These are phyloP conservation scores for Drosophila nasuta DNA, from an alignment of 1,140 invertebrate species.

Conservation along the genomic window DNA sequence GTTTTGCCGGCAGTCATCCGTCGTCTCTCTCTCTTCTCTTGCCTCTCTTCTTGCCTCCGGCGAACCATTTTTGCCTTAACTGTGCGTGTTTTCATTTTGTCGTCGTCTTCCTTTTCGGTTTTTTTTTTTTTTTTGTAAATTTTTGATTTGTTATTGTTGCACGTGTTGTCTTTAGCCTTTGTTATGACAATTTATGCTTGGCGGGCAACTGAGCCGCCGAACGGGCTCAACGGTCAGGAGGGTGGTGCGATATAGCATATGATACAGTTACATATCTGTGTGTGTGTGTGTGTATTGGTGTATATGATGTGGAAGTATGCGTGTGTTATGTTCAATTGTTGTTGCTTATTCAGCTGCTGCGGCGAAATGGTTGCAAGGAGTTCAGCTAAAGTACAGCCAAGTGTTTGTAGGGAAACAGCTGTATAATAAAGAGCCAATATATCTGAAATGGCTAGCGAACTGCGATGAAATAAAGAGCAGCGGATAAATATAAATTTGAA, in stretches of 20 bases:
- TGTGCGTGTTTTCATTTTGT: slow-evolving; percentile 51
- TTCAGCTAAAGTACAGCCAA: background rate
- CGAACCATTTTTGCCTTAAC: slow-evolving; percentile 36
- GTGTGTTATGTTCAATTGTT: background rate
- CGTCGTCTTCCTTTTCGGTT: slow-evolving; percentile 14
- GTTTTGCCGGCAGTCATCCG: slow-evolving; percentile 42
- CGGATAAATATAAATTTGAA: background rate
- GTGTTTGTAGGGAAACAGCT: background rate
- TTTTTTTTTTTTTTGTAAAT: slow-evolving; percentile 74
- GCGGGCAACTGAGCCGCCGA: slow-evolving; percentile 39
- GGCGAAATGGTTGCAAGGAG: background rate
- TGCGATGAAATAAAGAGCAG: background rate
- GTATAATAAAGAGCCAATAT: background rate
- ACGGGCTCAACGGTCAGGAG: slow-evolving; percentile 14
- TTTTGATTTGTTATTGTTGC: slow-evolving; percentile 84
- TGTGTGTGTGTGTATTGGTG: background rate
- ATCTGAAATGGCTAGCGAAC: background rate
- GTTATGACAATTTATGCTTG: slow-evolving; percentile 78
- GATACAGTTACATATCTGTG: background rate
- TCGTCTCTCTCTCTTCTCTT: background rate
- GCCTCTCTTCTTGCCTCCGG: slow-evolving; percentile 13
- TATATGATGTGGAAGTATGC: background rate
- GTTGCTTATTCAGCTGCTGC: slow-evolving; percentile 5
- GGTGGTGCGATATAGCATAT: background rate
- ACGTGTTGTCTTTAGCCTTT: slow-evolving; percentile 81